These are phyloP conservation scores for Nebria brevicollis DNA, from an alignment of 2,888 invertebrate genomes.

Conservation along the genomic window DNA sequence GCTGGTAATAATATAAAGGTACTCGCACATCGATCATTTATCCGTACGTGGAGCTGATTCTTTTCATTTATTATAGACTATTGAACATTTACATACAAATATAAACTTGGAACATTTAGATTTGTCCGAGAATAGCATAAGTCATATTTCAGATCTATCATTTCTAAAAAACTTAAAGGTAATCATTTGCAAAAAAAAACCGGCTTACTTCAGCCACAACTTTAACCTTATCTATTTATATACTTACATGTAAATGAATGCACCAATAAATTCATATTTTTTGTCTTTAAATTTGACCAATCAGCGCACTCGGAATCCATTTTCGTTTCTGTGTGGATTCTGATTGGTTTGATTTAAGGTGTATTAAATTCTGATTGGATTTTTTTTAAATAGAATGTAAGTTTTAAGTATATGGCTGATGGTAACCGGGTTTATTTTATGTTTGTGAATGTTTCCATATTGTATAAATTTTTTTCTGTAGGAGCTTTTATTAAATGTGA, in stretches of 20 bases:
- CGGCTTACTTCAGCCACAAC: neutral
- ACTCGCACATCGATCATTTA: conserved; percentile 46
- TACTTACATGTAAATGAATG: neutral
- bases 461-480: conserved; percentile 59
- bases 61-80: conserved; percentile 67
- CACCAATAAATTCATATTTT: too few relatives aligned
- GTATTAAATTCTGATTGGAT: too few relatives aligned
- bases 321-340: too few relatives aligned
- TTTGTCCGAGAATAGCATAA: conserved; percentile 89
- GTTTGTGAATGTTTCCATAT: conserved; percentile 49
- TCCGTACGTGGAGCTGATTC: too few relatives aligned
- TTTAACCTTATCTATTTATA: neutral
- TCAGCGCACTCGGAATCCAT: too few relatives aligned
- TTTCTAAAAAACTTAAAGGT: conserved; percentile 86
- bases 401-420: neutral
- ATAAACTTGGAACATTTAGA: conserved; percentile 84
- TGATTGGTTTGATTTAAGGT: too few relatives aligned
- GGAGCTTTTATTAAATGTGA: conserved; percentile 87
- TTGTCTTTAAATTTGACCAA: too few relatives aligned
- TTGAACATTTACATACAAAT: conserved; percentile 88
- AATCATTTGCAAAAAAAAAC: conserved; percentile 52
- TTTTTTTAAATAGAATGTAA: neutral
- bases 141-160: conserved; percentile 85
- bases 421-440: conserved; percentile 27
- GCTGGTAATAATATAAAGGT: conserved; percentile 91